Conservation (phyloP, 2,113 vertebrate species). For the Carassius gibelio region DNA sequence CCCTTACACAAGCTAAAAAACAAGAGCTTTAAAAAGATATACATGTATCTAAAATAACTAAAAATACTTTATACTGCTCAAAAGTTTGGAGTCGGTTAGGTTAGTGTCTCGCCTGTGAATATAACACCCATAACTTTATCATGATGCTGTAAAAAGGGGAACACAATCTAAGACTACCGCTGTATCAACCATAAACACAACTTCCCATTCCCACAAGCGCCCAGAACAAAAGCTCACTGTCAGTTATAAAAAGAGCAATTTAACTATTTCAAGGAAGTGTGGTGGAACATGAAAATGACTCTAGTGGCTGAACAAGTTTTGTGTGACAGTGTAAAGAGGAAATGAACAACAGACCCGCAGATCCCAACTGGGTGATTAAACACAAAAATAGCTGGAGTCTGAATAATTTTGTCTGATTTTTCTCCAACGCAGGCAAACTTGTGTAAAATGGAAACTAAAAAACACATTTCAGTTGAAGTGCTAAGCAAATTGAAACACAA, state of each 20-base stretch:
- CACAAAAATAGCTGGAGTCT: slow-evolving; percentile 34
- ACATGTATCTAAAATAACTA: no score
- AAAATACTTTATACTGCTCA: no score
- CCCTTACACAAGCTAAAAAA: no score
- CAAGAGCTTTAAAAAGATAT: no score
- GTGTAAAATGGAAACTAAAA: neutral
- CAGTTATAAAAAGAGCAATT: neutral
- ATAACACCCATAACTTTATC: neutral
- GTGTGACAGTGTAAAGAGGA: neutral
- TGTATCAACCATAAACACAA: neutral
- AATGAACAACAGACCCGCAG: neutral
- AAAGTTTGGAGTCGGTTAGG: no score
- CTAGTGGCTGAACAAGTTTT: neutral
- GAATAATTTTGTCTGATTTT: neutral
- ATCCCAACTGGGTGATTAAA: neutral
- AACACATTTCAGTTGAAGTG: neutral
- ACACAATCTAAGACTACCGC: neutral
- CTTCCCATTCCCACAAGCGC: neutral
- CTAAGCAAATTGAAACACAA: neutral
- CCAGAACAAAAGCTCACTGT: slow-evolving; percentile 3
- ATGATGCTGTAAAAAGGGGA: neutral
- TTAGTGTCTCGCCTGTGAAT: neutral
- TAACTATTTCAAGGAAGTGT: slow-evolving; percentile 6
- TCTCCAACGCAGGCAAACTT: neutral
- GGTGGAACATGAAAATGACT: neutral